Evolutionary conservation across 2,888 invertebrate species (phyloP).

Genomic region (Caenorhabditis zanzibari): DNA sequence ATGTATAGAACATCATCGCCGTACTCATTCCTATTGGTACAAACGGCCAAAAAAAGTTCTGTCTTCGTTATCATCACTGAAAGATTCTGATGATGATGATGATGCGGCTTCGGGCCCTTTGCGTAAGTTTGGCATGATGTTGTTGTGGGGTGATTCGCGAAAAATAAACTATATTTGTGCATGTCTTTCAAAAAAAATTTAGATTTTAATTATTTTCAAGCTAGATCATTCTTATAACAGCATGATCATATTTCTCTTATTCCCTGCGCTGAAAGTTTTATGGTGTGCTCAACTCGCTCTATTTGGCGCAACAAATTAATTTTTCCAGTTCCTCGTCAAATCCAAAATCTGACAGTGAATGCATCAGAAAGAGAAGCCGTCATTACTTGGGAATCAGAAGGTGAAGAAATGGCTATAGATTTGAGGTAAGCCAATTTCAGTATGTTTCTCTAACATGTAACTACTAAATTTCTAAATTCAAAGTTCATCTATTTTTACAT

Average conservation of each 20-base stretch:
- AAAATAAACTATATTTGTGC: not conserved
- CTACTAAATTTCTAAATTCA: slow-evolving; percentile 5
- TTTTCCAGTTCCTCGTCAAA: slow-evolving; percentile 80
- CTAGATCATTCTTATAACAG: not conserved
- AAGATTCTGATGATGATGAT: slow-evolving; percentile 25
- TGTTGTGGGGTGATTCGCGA: slow-evolving; percentile 20
- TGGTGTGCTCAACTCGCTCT: too few relatives aligned
- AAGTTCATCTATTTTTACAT: not conserved
- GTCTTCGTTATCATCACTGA: slow-evolving; percentile 18
- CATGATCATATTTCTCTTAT: not conserved
- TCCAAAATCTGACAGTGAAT: slow-evolving; percentile 78
- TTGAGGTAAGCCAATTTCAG: slow-evolving; percentile 70
- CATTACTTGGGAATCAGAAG: slow-evolving; percentile 79
- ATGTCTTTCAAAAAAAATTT: too few relatives aligned
- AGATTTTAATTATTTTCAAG: too few relatives aligned
- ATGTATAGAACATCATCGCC: slow-evolving; percentile 55
- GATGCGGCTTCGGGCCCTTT: not conserved
- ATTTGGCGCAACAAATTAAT: too few relatives aligned
- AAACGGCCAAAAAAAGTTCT: slow-evolving; percentile 67
- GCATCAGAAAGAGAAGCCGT: slow-evolving; percentile 76
- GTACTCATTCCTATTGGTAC: slow-evolving; percentile 65
- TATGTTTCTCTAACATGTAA: not conserved
- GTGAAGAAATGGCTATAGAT: slow-evolving; percentile 72
- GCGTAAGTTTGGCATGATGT: slow-evolving; percentile 46
- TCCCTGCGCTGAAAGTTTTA: too few relatives aligned